Base-by-base conservation (phyloP, 2,797 vertebrate species). In the Anableps anableps region DNA sequence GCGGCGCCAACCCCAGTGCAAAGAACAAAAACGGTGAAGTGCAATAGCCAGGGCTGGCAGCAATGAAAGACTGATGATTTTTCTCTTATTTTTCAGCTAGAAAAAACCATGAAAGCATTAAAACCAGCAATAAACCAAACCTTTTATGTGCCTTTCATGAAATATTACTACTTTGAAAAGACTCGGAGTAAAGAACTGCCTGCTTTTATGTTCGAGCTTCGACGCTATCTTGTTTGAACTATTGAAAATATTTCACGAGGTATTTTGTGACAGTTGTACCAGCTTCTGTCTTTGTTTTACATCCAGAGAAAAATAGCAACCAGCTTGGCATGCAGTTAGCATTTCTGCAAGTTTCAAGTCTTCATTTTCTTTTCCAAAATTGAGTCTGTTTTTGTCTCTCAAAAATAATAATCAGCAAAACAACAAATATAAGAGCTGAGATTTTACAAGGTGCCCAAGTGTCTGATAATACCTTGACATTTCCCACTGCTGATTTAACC, bases 21-120 rank as follows among this genome's bases (percentile, higher is more conserved):
- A 97, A 94, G 90, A 99, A 99, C 92, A 97, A 97, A 86, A 97
- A 97, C 10, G 97, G 98, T 99, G 93, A 95, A 80, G 29, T 14
- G 23, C 29, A 29, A 45, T 5, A 7, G 60, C 74, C 50, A 23
- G 5, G 66, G 78, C 58, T 72, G 51, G n/a, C 41, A 71, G 36
- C 14, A 16, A 50, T 21, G 4, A 84, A 43, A 73, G 23, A 58
- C 17, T 19, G 34, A 9, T 26, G 11, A 70, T 48, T 62, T 58
- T 79, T 75, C 34, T 58, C 38, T 5, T 0, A 0, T 43, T 34
- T 60, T 55, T 77, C 75, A 45, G n/a, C 17, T 9, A 10, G n/a
- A 14, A 64, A 45, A 26, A 45, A 31, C 8, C 17, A 66, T 68
- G 48, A 55, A 73, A 82, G 73, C 23, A 53, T 0, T n/a, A 81